Percentiles rank a stretch among this genome's conserved stretches.
Conservation (phyloP, 2,888 invertebrate genomes). For the Cheilosia urbana region DNA sequence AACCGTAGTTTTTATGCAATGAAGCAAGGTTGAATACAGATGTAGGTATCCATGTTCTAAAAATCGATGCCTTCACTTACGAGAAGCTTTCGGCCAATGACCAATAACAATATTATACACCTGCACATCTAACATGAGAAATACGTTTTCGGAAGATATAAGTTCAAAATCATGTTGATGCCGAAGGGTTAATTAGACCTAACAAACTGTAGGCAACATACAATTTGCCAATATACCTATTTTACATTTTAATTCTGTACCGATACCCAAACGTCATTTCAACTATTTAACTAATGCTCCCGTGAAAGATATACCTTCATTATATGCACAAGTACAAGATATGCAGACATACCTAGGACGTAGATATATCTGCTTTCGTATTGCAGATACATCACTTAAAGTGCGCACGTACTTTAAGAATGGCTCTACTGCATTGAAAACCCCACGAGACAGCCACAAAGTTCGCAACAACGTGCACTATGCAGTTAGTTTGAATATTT, state of each 20-base stretch:
- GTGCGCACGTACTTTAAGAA: constrained; percentile 5
- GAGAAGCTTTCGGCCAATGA: too few species aligned
- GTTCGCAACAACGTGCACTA: constrained; percentile 6
- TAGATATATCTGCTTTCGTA: neutral
- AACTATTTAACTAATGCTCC: too few species aligned
- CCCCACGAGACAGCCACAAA: constrained; percentile 3
- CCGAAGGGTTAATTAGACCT: neutral
- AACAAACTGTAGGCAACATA: neutral
- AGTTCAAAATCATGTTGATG: neutral
- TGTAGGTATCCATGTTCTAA: too few species aligned
- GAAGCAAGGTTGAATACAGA: too few species aligned
- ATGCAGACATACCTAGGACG: too few species aligned
- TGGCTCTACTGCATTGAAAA: constrained; percentile 9
- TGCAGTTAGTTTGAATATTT: constrained; percentile 6
- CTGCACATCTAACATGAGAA: too few species aligned
- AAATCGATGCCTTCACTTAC: too few species aligned
- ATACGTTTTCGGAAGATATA: too few species aligned
- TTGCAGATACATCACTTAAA: constrained; percentile 14
- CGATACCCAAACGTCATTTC: neutral
- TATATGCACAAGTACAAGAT: neutral
- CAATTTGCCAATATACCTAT: neutral
- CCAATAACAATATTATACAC: too few species aligned
- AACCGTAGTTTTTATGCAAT: too few species aligned
- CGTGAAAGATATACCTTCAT: neutral
- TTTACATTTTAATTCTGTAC: neutral